phyloP scores from a whole-genome alignment of 2,113 vertebrate genomes.

The Semicossyphus pulcher region DNA sequence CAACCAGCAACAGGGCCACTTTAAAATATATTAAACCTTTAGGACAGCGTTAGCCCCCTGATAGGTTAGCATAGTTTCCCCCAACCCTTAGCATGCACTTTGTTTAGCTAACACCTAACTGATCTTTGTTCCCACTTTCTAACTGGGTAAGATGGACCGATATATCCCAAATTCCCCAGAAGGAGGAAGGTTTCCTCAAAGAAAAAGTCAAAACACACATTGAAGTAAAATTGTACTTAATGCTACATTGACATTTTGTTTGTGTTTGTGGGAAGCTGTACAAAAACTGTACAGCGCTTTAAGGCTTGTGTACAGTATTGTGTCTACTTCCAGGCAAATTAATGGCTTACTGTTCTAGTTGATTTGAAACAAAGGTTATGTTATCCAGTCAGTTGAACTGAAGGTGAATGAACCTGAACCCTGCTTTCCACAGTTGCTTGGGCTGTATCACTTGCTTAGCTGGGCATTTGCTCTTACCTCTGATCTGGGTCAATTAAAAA shows the following conservation, averaged over 20 bases:
- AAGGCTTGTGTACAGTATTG: not conserved
- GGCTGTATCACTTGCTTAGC: slow-evolving; percentile 48
- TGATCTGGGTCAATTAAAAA: slow-evolving; percentile 26
- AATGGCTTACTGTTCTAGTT: not conserved
- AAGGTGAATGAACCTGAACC: slow-evolving; percentile 43
- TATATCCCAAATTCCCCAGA: too few species aligned
- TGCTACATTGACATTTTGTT: too few species aligned
- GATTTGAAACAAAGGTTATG: not conserved
- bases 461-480: slow-evolving; percentile 18
- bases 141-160: too few species aligned
- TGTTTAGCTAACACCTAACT: not conserved
- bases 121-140: too few species aligned
- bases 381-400: slow-evolving; percentile 28
- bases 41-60: not conserved
- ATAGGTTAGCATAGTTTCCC: not conserved
- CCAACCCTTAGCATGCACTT: not conserved
- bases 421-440: slow-evolving; percentile 49
- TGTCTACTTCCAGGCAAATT: not conserved
- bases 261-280: too few species aligned
- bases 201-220: too few species aligned
- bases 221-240: too few species aligned
- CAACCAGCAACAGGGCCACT: not conserved
- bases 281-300: too few species aligned
- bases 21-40: not conserved
- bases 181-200: too few species aligned